These are phyloP conservation scores for Zosterops borbonicus DNA, from an alignment of 2,113 vertebrate species.

Conservation along the genomic window DNA sequence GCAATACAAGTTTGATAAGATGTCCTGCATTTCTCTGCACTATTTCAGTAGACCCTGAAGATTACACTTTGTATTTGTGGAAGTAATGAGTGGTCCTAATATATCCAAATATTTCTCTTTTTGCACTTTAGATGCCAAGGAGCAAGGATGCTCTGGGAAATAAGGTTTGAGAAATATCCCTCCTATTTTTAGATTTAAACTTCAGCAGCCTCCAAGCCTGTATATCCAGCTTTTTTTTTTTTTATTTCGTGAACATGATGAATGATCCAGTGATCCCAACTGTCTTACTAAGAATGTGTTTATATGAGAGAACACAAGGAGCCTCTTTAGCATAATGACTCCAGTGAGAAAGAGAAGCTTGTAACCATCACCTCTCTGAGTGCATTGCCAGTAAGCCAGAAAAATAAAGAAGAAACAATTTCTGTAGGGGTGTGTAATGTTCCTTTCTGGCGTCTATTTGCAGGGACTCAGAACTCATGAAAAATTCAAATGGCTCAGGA, in stretches of 20 bases:
- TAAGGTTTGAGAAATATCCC: background rate
- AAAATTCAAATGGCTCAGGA: constrained; percentile 53
- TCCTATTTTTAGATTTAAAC: background rate
- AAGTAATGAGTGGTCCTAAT: background rate
- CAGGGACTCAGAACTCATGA: constrained; percentile 13
- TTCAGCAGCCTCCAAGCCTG: constrained; percentile 8
- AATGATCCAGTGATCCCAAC: background rate
- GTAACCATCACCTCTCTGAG: background rate
- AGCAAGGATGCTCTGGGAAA: background rate
- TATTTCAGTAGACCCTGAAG: background rate
- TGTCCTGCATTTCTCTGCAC: background rate
- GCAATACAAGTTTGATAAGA: background rate
- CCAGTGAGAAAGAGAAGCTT: background rate
- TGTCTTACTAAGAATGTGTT: background rate
- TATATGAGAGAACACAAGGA: background rate
- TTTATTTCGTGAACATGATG: constrained; percentile 5
- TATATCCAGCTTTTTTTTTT: background rate
- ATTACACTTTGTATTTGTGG: background rate
- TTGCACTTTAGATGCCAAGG: background rate
- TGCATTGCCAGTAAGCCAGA: constrained; percentile 16
- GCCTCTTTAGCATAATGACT: constrained; percentile 60
- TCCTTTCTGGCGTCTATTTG: background rate
- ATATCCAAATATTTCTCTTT: background rate
- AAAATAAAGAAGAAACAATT: constrained; percentile 53
- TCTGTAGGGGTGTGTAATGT: background rate